phyloP scores from a whole-genome alignment of 2,888 invertebrate genomes.

The Anthoptus insignis region DNA sequence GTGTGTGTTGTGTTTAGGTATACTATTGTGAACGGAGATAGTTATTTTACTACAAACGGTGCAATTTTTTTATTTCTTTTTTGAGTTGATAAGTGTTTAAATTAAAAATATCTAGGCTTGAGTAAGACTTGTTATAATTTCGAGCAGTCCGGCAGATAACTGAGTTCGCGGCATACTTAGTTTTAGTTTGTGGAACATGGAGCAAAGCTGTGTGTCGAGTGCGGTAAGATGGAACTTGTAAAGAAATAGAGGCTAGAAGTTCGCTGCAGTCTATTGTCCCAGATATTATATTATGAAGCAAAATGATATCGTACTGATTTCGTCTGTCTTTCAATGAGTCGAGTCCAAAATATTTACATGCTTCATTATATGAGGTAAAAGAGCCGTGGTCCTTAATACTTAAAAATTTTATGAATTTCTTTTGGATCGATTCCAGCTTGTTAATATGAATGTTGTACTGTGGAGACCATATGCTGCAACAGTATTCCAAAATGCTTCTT shows the following conservation, averaged over 20 bases:
- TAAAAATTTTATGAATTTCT: background rate
- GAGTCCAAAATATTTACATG: background rate
- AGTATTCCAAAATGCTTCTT: background rate
- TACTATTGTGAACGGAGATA: too few relatives aligned
- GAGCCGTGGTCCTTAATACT: background rate
- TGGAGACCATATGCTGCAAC: background rate
- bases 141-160: background rate
- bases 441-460: background rate
- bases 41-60: too few relatives aligned
- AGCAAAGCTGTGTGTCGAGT: background rate
- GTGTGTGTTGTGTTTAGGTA: too few relatives aligned
- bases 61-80: background rate
- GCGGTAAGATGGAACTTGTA: background rate
- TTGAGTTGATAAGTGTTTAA: background rate
- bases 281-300: background rate
- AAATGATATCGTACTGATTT: background rate
- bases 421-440: background rate
- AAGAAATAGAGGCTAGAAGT: background rate
- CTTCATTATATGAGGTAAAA: background rate
- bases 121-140: background rate
- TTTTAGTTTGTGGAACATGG: background rate
- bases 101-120: background rate
- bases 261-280: background rate
- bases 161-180: background rate
- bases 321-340: background rate